Evolutionary conservation across 2,888 invertebrate genomes (phyloP).

Genomic region (Caenorhabditis japonica): DNA sequence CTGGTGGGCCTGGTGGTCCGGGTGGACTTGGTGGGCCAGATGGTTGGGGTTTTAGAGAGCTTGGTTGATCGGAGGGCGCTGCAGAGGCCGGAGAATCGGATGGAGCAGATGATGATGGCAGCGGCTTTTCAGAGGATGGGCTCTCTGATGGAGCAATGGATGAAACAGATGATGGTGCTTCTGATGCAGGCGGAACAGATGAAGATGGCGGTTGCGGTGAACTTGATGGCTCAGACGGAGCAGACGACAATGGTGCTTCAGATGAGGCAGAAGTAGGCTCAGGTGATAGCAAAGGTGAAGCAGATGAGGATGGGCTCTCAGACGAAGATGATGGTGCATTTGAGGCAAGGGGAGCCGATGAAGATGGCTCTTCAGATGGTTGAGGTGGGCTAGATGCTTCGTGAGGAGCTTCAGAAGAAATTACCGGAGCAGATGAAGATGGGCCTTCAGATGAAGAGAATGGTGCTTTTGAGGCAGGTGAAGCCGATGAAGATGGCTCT

Average conservation of each 20-base stretch:
- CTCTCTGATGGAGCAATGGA: conserved; percentile 2
- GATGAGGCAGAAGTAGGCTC: background rate
- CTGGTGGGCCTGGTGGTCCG: conserved; percentile 22
- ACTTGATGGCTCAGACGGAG: background rate
- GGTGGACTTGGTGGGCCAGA: conserved; percentile 10
- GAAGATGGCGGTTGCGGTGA: conserved; percentile 2
- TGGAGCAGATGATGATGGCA: conserved; percentile 12
- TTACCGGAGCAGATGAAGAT: background rate
- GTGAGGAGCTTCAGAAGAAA: background rate
- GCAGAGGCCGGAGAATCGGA: background rate
- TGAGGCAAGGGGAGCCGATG: background rate
- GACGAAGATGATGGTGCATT: background rate
- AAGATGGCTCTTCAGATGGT: conserved; percentile 5
- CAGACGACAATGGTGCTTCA: background rate
- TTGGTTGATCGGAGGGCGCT: background rate
- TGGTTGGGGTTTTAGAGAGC: background rate
- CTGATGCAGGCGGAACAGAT: background rate
- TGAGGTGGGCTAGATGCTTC: conserved; percentile 1
- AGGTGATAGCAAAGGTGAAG: background rate
- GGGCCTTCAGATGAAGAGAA: conserved; percentile 4
- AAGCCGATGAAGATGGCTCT: no score
- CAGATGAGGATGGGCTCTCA: background rate
- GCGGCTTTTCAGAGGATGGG: background rate
- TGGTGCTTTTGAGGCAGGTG: no score
- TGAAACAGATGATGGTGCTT: background rate